These are phyloP conservation scores for Holacanthus passer DNA, from an alignment of 2,113 vertebrate species.

Conservation along the genomic window DNA sequence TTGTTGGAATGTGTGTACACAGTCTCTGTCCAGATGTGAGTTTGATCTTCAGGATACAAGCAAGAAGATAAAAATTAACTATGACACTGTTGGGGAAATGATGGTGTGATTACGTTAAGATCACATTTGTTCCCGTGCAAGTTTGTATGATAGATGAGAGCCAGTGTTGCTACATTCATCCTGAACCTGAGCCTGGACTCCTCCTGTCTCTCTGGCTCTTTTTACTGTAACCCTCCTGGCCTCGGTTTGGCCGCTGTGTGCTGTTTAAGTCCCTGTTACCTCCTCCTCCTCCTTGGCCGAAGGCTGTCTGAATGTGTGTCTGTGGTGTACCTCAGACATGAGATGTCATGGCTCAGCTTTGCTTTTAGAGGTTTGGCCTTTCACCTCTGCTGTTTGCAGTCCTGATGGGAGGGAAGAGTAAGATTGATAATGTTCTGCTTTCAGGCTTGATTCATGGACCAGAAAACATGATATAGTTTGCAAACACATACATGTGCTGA, in stretches of 20 bases:
- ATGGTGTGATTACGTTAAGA: background rate
- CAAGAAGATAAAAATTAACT: background rate
- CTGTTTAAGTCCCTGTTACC: background rate
- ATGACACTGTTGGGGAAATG: background rate
- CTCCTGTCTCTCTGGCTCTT: background rate
- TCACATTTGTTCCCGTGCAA: slow-evolving; percentile 23
- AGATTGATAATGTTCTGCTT: slow-evolving; percentile 22
- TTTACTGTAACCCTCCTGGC: slow-evolving; percentile 3
- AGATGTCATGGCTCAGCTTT: slow-evolving; percentile 40
- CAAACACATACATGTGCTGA: background rate
- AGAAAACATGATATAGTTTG: background rate
- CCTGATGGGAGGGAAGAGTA: background rate
- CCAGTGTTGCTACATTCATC: background rate
- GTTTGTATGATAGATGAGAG: slow-evolving; percentile 1
- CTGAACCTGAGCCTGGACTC: background rate
- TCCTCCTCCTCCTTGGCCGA: background rate
- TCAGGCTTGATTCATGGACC: slow-evolving; percentile 6
- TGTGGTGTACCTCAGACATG: slow-evolving; percentile 54
- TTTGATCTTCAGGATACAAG: slow-evolving; percentile 20
- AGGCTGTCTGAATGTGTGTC: slow-evolving; percentile 16
- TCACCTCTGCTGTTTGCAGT: slow-evolving; percentile 20
- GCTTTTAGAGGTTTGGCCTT: slow-evolving; percentile 50
- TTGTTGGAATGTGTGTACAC: slow-evolving; percentile 27
- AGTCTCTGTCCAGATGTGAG: slow-evolving; percentile 29
- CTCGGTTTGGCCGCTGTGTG: background rate